Conservation (phyloP, 2,888 invertebrate species). For the Hydropsyche betteni region DNA sequence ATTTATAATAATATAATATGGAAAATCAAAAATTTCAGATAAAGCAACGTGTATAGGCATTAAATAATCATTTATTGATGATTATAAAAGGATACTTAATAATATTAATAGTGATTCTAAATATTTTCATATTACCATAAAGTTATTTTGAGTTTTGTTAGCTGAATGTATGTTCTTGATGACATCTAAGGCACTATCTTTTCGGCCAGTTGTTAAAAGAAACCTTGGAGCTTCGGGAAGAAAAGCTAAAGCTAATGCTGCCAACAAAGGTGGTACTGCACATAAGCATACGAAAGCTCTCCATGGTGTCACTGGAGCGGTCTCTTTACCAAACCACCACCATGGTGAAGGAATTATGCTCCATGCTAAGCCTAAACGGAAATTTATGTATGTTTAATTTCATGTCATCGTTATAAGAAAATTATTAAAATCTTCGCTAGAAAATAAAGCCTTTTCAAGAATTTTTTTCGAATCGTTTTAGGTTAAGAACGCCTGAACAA, state of each 20-base stretch:
- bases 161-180: slow-evolving; percentile 66
- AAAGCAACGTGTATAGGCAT: too few relatives aligned
- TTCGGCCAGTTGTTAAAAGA: slow-evolving; percentile 63
- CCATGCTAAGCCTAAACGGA: slow-evolving; percentile 62
- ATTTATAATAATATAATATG: too few relatives aligned
- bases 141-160: slow-evolving; percentile 59
- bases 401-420: too few relatives aligned
- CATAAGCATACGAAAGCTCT: slow-evolving; percentile 71
- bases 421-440: too few relatives aligned
- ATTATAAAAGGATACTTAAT: too few relatives aligned
- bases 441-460: too few relatives aligned
- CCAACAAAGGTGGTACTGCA: slow-evolving; percentile 66
- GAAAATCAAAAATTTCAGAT: too few relatives aligned
- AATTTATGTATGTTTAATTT: neutral
- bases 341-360: slow-evolving; percentile 56
- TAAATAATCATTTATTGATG: too few relatives aligned
- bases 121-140: slow-evolving; percentile 40
- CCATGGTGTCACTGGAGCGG: slow-evolving; percentile 63
- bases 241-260: slow-evolving; percentile 63
- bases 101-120: too few relatives aligned
- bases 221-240: slow-evolving; percentile 70
- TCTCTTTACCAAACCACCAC: slow-evolving; percentile 52
- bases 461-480: too few relatives aligned
- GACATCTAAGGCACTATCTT: slow-evolving; percentile 64
- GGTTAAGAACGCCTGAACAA: too few relatives aligned